Conservation (phyloP, 2,113 vertebrate species). For the Petaurus breviceps region DNA sequence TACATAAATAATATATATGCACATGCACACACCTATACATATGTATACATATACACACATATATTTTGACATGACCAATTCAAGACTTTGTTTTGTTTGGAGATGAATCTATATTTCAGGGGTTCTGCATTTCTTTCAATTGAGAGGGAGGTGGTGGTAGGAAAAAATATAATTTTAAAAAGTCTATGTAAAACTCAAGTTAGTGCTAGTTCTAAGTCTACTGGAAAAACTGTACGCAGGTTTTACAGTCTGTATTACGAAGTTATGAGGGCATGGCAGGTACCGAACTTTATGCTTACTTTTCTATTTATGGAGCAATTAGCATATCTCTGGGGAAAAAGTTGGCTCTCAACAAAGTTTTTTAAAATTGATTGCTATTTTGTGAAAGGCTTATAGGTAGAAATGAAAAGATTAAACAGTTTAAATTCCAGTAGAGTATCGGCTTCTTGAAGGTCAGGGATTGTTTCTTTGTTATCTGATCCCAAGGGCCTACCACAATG, state of each 20-base stretch:
- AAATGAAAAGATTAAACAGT: not conserved
- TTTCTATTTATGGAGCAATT: not conserved
- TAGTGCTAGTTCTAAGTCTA: not conserved
- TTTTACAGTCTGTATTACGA: not conserved
- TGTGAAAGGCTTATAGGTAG: not conserved
- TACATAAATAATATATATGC: too few relatives aligned
- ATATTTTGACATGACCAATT: not conserved
- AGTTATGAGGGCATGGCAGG: not conserved
- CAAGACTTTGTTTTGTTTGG: not conserved
- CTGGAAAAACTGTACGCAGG: not conserved
- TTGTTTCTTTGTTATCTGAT: not conserved
- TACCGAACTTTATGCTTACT: not conserved
- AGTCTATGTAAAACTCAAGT: not conserved
- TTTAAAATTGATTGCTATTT: not conserved
- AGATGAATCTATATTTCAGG: not conserved
- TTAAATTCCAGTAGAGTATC: not conserved
- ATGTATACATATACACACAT: not conserved
- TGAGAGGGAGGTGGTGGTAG: not conserved
- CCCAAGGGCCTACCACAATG: not conserved
- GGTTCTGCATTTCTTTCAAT: not conserved
- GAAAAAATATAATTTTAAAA: not conserved
- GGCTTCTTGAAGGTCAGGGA: not conserved
- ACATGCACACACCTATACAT: not conserved
- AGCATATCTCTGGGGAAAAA: not conserved
- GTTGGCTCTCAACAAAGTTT: not conserved